Evolutionary conservation across 2,888 invertebrate species (phyloP), one percentile per base, ranked within the genome.

Genomic region (Syrista parreyssii): DNA sequence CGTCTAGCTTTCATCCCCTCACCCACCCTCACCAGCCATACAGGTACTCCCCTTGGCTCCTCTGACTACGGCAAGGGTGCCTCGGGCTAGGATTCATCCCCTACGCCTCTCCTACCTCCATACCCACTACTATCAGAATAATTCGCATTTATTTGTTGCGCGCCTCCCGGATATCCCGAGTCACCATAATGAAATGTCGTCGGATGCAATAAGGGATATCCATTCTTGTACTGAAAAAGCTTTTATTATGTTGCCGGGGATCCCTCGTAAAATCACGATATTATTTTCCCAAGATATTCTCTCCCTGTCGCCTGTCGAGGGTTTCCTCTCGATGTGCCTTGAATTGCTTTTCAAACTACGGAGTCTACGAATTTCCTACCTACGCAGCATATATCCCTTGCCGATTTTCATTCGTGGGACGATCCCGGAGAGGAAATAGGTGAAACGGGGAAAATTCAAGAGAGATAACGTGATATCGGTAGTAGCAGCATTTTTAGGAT

Each of bases 111-210:
- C 15, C 12, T 68, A 30, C 69, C 76, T 73, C 34, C 12, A 68
- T 31, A 71, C n/a, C 33, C 55, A 68, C 68, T 71, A 74, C 73
- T 83, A 85, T 85, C 82, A 80, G 80, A 84, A 84, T 86, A 87
- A 87, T 85, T 87, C 83, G 84, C 81, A 84, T 86, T 86, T 84
- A 83, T 85, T 87, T 84, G 80, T 81, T 75, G 79, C 75, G 78
- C 76, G 78, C 78, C 76, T 81, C 35, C 30, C 12, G 71, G 73
- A 75, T 76, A 76, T 32, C 75, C 68, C 55, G 78, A 73, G 68
- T 74, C 71, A 74, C 72, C 79, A 80, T 87, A 87, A 88, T 86
- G 86, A 88, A 88, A 87, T 82, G 82, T 86, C 82, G 80, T 79
- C 81, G 79, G 81, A 79, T 78, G 83, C 84, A 85, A 86, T 84